Evolutionary conservation across 2,888 invertebrate species (phyloP), one percentile per base, ranked within the genome.

Genomic region (Napeogenes inachia): DNA sequence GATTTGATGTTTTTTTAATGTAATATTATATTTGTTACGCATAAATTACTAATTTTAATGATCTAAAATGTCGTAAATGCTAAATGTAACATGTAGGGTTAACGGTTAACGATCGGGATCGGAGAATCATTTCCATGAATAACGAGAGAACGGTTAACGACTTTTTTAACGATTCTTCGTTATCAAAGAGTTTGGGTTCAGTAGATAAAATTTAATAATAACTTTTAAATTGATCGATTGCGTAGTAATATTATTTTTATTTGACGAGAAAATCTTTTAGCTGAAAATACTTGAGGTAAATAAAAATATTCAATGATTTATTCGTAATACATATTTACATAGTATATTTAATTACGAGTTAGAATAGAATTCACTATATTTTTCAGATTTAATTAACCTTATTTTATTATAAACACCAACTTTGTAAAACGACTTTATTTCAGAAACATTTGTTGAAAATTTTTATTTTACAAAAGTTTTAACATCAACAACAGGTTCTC

Each of bases 121-220:
- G 74, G 72, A 58, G 71, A 74, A 75, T 73, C 68, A 73, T 75
- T 79, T 75, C 68, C 73, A 75, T 75, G 75, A 75, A 76, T 78
- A 79, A 76, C 73, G 74, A 78, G 76, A 70, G 60, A 64, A 62
- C 65, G 63, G 68, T 70, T 73, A 73, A 74, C 76, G 75, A 74
- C 61, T 64, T 60, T 68, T 64, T 61, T 61, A 65, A 63, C 63
- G 65, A 59, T 62, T 55, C 62, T 33, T 59, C 62, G 53, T 62
- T 63, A 61, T 56, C n/a, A 42, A 32, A 45, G 54, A 57, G n/a
- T 61, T 57, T 57, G n/a, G 35, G 45, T 61, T 54, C 57, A 35
- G 57, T 57, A n/a, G 56, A 35, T 10, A 13, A 47, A 45, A 13
- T 21, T 35, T 55, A 35, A 60, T 54, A n/a, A 55, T 13, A 60